Conservation (phyloP, 2,888 invertebrate species). For the Epistrophe eligans region DNA sequence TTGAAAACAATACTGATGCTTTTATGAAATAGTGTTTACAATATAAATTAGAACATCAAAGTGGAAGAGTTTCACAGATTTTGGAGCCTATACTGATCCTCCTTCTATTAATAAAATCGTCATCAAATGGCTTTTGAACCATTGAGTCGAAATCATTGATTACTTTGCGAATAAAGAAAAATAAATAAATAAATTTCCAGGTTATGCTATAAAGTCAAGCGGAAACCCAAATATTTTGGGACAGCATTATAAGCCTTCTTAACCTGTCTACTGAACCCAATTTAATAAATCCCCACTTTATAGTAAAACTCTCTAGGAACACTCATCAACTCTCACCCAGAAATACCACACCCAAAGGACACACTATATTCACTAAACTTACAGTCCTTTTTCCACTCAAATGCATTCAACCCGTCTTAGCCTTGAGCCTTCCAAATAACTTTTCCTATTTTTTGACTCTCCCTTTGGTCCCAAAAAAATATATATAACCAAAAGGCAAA, state of each 20-base stretch:
- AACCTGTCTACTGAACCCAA: slow-evolving; percentile 27
- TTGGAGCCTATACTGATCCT: no score
- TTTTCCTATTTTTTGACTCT: slow-evolving; percentile 36
- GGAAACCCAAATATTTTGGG: slow-evolving; percentile 12
- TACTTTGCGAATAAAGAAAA: not conserved
- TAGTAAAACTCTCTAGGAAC: not conserved
- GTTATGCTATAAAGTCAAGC: not conserved
- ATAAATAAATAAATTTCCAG: not conserved
- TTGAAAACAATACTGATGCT: no score
- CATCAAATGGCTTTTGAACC: not conserved
- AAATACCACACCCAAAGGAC: not conserved
- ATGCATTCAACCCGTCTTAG: slow-evolving; percentile 62
- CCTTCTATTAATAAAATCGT: not conserved
- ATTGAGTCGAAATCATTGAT: not conserved
- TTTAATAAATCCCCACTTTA: slow-evolving; percentile 24
- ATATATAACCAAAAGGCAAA: slow-evolving; percentile 58
- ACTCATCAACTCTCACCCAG: not conserved
- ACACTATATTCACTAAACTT: slow-evolving; percentile 15
- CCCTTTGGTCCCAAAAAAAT: not conserved
- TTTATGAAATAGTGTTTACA: no score
- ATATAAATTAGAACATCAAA: no score
- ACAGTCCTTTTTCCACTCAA: slow-evolving; percentile 16
- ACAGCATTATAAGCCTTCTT: slow-evolving; percentile 22
- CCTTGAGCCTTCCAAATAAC: slow-evolving; percentile 66
- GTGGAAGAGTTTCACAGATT: no score